A percentile compares a stretch with the other conserved stretches of the same genome.
Evolutionary conservation across 2,797 vertebrate genomes (phyloP).

Genomic region (Sebastes aleutianus): DNA sequence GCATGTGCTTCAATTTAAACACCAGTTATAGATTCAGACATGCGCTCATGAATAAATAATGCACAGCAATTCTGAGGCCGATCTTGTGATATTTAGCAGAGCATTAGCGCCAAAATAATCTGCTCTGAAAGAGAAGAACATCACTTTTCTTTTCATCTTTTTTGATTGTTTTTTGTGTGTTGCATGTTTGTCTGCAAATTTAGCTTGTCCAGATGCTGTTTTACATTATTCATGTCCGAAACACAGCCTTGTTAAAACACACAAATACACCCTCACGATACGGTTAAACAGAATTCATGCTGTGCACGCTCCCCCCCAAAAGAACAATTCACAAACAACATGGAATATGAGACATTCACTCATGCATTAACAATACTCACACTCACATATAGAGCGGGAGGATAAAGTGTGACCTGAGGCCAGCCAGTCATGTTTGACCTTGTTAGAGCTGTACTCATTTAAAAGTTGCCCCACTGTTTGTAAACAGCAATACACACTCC

Average conservation of each 20-base stretch:
- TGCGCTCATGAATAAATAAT: constrained; percentile 40
- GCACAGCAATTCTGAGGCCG: background rate
- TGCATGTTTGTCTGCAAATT: constrained; percentile 5
- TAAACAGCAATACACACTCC: background rate
- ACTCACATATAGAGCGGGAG: background rate
- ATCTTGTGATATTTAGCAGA: background rate
- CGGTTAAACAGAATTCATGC: background rate
- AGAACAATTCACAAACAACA: constrained; percentile 2
- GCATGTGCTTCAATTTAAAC: background rate
- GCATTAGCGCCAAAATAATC: background rate
- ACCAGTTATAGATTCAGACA: constrained; percentile 5
- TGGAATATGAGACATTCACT: background rate
- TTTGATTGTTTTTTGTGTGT: background rate
- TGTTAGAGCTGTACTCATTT: background rate
- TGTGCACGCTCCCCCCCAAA: background rate
- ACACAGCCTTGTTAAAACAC: constrained; percentile 26
- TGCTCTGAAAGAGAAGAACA: background rate
- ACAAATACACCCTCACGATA: background rate
- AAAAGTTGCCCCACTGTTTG: background rate
- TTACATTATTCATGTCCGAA: constrained; percentile 59
- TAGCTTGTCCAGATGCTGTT: background rate
- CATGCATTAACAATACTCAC: background rate
- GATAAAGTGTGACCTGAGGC: constrained; percentile 17
- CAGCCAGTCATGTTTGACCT: constrained; percentile 10
- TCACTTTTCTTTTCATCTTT: background rate